A percentile compares a stretch with the other conserved stretches of the same genome.
Evolutionary conservation across 2,797 vertebrate species (phyloP).

Genomic region (Dendrocincla fuliginosa): DNA sequence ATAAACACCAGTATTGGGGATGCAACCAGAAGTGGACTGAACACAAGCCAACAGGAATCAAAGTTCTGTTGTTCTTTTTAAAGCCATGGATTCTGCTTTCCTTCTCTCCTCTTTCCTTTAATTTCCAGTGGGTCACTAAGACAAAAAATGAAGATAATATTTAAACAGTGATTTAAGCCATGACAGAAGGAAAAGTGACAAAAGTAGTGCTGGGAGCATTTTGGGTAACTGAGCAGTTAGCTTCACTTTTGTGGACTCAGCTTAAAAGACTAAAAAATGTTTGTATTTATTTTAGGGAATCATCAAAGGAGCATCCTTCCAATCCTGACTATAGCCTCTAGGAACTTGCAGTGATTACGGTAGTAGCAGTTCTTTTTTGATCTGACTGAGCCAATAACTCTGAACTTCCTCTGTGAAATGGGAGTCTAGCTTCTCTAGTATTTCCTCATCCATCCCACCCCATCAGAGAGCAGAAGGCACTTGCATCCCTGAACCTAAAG

Average conservation of each 20-base stretch:
- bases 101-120: background rate
- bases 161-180: background rate
- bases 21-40: background rate
- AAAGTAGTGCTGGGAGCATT: background rate
- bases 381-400: background rate
- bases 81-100: background rate
- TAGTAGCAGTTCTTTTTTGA: background rate
- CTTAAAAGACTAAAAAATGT: background rate
- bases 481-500: background rate
- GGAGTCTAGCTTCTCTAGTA: background rate
- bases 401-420: background rate
- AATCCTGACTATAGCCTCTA: background rate
- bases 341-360: background rate
- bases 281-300: constrained; percentile 30
- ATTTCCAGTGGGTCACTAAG: background rate
- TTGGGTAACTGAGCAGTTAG: background rate
- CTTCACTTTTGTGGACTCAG: background rate
- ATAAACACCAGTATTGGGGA: background rate
- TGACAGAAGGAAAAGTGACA: background rate
- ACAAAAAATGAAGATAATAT: background rate
- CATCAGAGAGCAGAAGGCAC: background rate
- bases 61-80: background rate
- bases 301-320: background rate
- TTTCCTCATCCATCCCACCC: background rate
- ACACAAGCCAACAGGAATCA: background rate